Evolutionary conservation across 2,113 vertebrate species (phyloP), one percentile per base, ranked within the genome.

Genomic region (Hucho hucho): DNA sequence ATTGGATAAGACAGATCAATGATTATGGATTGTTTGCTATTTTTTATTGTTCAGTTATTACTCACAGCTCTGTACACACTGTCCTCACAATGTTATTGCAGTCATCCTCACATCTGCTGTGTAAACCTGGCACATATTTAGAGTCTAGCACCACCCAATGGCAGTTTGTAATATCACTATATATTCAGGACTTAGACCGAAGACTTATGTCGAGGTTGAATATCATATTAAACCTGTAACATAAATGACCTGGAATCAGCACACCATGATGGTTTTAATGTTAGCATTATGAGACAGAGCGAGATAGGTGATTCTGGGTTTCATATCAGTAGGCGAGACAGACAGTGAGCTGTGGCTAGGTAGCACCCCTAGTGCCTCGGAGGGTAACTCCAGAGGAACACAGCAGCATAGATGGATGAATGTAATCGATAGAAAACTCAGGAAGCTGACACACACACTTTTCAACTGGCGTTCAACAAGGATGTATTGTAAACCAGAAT

Each of bases 71-170:
- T n/a, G 16, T 37, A 32, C 22, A 49, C 26, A 71, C 47, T 75
- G 22, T 49, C 78, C 11, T 61, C 28, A 61, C 47, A 47, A 11
- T 65, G 24, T 59, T 71, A 56, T 64, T 29, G 16, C 16, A 6
- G 7, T 49, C 64, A 56, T 37, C 49, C 28, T 82, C 61, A 47
- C 49, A 43, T 43, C 9, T 43, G 37, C 37, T 12, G 9, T 43
- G 37, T 43, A 43, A 43, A 9, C 37, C 43, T 63, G 59, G 6
- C 68, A 69, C 64, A 49, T 74, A 29, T 64, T 58, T 69, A 7
- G 53, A 75, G 70, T 79, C 20, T 80, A 78, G 84, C 73, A 75
- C 76, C 58, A 82, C 67, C 82, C 16, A 72, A 69, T 82, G 81
- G 64, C 49, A 53, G 12, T 53, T 75, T 75, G 65, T 14, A 13